Evolutionary conservation across 1,140 invertebrate genomes (phyloP).

Genomic region (Harpegnathos saltator): DNA sequence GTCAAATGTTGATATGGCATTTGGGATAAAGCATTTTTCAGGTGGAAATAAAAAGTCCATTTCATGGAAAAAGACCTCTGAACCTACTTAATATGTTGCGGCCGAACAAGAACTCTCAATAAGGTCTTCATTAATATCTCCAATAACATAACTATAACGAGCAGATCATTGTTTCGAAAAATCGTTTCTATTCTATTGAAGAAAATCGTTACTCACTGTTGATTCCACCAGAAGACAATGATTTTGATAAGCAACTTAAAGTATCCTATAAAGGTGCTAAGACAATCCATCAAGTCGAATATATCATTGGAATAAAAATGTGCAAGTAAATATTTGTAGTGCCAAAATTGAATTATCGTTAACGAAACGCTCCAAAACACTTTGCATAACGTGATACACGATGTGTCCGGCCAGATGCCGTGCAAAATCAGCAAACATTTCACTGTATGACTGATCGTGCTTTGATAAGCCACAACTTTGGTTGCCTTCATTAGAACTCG

Average conservation of each 20-base stretch:
- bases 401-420: not conserved
- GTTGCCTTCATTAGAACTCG: not conserved
- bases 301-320: not conserved
- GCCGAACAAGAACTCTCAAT: no score
- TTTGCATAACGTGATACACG: not conserved
- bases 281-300: not conserved
- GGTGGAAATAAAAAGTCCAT: no score
- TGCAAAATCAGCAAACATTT: conserved; percentile 31
- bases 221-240: conserved; percentile 14
- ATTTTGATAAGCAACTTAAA: conserved; percentile 2
- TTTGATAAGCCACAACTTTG: not conserved
- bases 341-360: not conserved
- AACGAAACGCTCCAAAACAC: conserved; percentile 4
- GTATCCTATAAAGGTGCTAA: not conserved
- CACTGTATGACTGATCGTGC: not conserved
- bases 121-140: no score
- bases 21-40: no score
- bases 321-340: not conserved
- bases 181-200: no score
- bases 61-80: no score
- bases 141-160: no score
- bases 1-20: no score
- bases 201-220: conserved; percentile 6
- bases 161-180: no score
- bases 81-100: no score